A percentile compares a stretch with the other conserved stretches of the same genome.
These are phyloP conservation scores for Pentalonia nigronervosa DNA, from an alignment of 1,140 invertebrate species.

Conservation along the genomic window DNA sequence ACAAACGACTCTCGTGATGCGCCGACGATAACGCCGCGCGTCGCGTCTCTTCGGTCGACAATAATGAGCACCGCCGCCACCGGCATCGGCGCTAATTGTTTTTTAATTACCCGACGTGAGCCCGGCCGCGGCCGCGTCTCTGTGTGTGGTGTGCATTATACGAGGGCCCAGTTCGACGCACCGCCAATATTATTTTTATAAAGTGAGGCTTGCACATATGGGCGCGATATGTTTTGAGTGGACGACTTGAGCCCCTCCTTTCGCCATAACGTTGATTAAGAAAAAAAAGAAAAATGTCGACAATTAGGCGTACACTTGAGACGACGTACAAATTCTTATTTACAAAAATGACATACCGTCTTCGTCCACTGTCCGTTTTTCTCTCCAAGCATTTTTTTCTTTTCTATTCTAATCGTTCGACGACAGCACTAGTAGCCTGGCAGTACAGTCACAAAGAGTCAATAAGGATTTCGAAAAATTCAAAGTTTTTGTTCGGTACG, in stretches of 20 bases:
- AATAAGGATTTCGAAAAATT: no score
- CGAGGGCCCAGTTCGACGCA: background rate
- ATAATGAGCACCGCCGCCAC: background rate
- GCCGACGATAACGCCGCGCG: background rate
- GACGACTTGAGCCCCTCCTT: background rate
- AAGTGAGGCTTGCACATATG: no score
- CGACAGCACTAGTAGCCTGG: no score
- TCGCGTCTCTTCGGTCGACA: conserved; percentile 22
- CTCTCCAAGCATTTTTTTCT: no score
- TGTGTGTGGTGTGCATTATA: background rate
- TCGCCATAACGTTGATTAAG: background rate
- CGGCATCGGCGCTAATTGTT: conserved; percentile 14
- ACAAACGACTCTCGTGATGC: conserved; percentile 30
- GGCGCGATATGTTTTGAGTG: background rate
- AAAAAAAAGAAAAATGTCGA: background rate
- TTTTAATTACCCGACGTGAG: conserved; percentile 35
- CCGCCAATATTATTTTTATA: background rate
- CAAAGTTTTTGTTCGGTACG: no score
- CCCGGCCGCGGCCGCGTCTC: background rate
- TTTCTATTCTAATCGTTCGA: no score
- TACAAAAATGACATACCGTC: no score
- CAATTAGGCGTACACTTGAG: background rate
- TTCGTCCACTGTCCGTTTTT: no score
- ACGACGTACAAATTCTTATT: background rate
- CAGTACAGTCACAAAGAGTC: no score